Evolutionary conservation across 2,888 invertebrate genomes (phyloP), one percentile per base, ranked within the genome.

Genomic region (Philaethria dido): DNA sequence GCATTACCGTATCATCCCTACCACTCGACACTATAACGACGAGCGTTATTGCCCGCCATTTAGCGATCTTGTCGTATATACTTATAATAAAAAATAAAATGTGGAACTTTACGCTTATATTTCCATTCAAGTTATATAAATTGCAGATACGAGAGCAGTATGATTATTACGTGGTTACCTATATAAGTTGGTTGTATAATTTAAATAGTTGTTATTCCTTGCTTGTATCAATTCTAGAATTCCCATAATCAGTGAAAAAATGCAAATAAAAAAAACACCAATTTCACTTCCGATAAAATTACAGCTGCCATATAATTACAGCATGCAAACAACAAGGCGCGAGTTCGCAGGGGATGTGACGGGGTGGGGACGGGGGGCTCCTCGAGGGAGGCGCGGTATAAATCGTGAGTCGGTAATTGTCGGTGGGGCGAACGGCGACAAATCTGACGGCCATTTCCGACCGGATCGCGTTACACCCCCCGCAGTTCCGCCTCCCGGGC

Each of bases 391-490:
- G 42, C 22, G 77, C 76, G 77, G 72, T 63, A 68, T 72, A 69
- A 70, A 72, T 70, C 71, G 74, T 54, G 70, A 70, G 78, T 75
- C 80, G 81, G 86, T 86, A 85, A 87, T 87, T 86, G 86, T 82
- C 82, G 83, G 79, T 80, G 80, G 81, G 81, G 68, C 64, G 68
- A 69, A 81, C 57, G 79, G 80, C 86, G 86, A 86, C 87, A 87
- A 86, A 87, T 87, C 85, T 82, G 85, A 82, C 85, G 82, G 82
- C 82, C 84, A 82, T 83, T 86, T 85, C 85, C 85, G 82, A 79
- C 77, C 79, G 78, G 80, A 75, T 78, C 78, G 76, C 77, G 80
- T 78, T 78, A 77, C 80, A 75, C 77, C 72, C 73, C 75, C 72
- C 66, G 64, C 36, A 18, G 66, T 71, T 73, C 73, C 69, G 66